phyloP scores from a whole-genome alignment of 2,888 invertebrate species.

The Nemoura dubitans region DNA sequence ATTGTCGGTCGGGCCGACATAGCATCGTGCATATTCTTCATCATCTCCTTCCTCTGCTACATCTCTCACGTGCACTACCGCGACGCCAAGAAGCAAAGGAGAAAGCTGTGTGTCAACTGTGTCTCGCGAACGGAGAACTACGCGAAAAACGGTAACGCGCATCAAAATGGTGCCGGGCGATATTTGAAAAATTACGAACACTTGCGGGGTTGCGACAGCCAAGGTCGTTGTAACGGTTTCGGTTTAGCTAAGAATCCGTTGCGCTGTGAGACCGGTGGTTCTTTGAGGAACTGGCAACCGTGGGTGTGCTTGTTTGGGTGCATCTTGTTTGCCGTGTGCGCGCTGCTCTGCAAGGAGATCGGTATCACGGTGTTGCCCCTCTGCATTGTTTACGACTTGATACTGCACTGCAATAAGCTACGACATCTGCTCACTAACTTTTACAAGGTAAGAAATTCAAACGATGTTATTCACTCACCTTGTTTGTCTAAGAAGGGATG shows the following conservation, averaged over 20 bases:
- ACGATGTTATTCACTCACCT: not conserved
- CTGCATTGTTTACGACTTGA: conserved; percentile 87
- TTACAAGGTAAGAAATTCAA: conserved; percentile 51
- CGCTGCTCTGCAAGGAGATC: conserved; percentile 94
- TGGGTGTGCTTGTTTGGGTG: conserved; percentile 70
- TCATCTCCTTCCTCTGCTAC: conserved; percentile 87
- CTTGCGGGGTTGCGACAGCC: not conserved
- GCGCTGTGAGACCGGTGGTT: not conserved
- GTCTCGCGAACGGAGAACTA: not conserved
- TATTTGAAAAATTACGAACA: not conserved
- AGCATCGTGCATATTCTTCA: conserved; percentile 89
- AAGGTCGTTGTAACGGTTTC: conserved; percentile 35
- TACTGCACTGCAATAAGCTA: conserved; percentile 44
- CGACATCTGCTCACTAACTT: conserved; percentile 45
- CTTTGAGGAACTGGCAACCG: conserved; percentile 55
- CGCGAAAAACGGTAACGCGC: conserved; percentile 18
- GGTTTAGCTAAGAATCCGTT: not conserved
- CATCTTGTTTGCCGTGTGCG: conserved; percentile 73
- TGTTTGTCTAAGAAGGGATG: not conserved
- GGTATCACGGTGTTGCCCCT: conserved; percentile 91
- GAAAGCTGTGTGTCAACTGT: not conserved
- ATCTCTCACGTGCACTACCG: conserved; percentile 71
- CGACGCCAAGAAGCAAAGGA: conserved; percentile 43
- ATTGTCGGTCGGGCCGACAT: conserved; percentile 95
- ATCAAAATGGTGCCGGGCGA: not conserved